A percentile compares a stretch with the other conserved stretches of the same genome.
phyloP scores from a whole-genome alignment of 1,140 invertebrate genomes.

The Aphis gossypii region DNA sequence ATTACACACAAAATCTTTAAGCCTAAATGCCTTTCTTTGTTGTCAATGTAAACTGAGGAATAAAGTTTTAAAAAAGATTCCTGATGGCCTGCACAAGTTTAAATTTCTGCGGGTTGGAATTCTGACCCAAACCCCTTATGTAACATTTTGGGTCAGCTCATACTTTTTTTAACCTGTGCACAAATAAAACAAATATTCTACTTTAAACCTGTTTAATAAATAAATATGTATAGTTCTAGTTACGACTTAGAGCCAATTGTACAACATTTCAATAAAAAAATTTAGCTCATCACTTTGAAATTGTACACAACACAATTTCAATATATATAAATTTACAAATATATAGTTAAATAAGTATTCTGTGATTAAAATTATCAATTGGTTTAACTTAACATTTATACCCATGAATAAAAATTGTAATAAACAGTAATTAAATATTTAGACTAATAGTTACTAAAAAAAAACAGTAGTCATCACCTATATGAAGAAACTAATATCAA shows the following conservation, averaged over 20 bases:
- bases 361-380: not conserved
- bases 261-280: not conserved
- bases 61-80: slow-evolving; percentile 48
- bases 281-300: not conserved
- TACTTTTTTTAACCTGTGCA: slow-evolving; percentile 57
- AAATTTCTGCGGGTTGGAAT: slow-evolving; percentile 55
- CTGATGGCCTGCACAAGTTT: slow-evolving; percentile 53
- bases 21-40: slow-evolving; percentile 22
- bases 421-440: not conserved
- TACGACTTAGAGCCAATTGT: slow-evolving; percentile 44
- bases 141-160: slow-evolving; percentile 53
- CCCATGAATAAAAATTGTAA: not conserved
- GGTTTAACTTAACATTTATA: not conserved
- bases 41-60: slow-evolving; percentile 50
- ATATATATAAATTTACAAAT: no score
- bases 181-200: slow-evolving; percentile 56
- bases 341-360: no score
- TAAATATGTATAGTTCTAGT: slow-evolving; percentile 20
- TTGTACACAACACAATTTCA: not conserved
- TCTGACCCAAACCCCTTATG: slow-evolving; percentile 53
- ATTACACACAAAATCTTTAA: slow-evolving; percentile 52
- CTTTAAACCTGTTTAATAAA: slow-evolving; percentile 36
- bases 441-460: not conserved
- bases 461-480: no score
- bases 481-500: no score